phyloP scores from a whole-genome alignment of 2,888 invertebrate species.

The Epinotia demarniana region DNA sequence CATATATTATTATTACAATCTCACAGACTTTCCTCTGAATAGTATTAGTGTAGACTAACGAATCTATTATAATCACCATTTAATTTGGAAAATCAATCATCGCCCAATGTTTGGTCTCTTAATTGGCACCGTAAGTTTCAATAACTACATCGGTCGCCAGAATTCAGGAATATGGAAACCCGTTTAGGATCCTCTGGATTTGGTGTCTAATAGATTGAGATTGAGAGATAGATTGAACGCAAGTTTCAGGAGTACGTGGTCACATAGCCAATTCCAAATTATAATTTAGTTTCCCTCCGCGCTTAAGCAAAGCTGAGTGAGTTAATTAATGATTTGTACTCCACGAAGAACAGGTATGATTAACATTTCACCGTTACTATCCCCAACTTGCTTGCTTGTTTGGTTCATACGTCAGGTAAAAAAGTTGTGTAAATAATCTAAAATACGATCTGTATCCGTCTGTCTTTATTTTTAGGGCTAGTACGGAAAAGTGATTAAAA shows the following conservation, averaged over 20 bases:
- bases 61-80: not conserved
- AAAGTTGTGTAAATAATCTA: too few species aligned
- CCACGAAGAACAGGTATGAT: not conserved
- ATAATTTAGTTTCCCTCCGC: constrained; percentile 23
- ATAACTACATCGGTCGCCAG: constrained; percentile 19
- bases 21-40: too few species aligned
- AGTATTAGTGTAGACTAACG: too few species aligned
- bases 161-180: constrained; percentile 36
- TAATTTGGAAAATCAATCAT: constrained; percentile 17
- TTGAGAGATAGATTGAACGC: too few species aligned
- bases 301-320: constrained; percentile 24
- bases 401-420: too few species aligned
- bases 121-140: constrained; percentile 18
- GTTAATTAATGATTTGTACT: constrained; percentile 21
- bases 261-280: constrained; percentile 29
- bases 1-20: too few species aligned
- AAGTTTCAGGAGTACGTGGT: constrained; percentile 27
- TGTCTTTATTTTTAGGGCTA: too few species aligned
- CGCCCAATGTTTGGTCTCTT: constrained; percentile 18
- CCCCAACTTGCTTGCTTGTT: too few species aligned
- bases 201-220: constrained; percentile 30
- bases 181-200: constrained; percentile 28
- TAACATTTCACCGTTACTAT: not conserved
- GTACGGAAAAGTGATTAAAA: too few species aligned
- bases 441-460: too few species aligned